Percentiles rank a stretch among this genome's conserved stretches.
phyloP scores from a whole-genome alignment of 2,113 vertebrate genomes.

The Tetrax tetrax region DNA sequence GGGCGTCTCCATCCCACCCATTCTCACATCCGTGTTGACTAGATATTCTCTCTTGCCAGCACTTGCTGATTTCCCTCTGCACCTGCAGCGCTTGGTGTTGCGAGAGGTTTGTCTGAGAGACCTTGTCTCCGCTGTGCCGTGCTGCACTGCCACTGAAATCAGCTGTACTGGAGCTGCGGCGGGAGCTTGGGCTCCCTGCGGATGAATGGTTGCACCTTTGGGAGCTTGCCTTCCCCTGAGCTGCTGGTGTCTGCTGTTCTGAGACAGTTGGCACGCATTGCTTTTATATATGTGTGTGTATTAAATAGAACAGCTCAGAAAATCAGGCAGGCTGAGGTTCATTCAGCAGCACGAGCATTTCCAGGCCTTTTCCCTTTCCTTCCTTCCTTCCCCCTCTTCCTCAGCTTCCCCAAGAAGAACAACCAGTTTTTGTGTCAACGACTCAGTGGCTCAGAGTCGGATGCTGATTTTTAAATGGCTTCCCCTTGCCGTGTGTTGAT shows the following conservation, averaged over 20 bases:
- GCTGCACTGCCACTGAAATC: neutral
- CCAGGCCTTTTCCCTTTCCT: neutral
- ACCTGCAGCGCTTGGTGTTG: neutral
- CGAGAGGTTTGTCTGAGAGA: neutral
- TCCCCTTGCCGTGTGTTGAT: neutral
- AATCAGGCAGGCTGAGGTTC: constrained; percentile 31
- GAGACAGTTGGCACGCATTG: constrained; percentile 30
- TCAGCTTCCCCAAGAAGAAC: neutral
- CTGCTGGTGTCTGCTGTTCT: constrained; percentile 11
- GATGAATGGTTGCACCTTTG: neutral
- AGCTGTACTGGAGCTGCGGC: fast-evolving
- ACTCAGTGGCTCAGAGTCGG: neutral
- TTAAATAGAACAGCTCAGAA: constrained; percentile 55
- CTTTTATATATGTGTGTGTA: neutral
- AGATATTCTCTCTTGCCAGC: neutral
- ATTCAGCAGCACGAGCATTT: neutral
- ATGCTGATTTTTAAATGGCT: neutral
- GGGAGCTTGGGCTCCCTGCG: neutral
- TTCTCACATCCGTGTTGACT: neutral
- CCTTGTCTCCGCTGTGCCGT: neutral
- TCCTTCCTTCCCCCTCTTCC: neutral
- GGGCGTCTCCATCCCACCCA: neutral
- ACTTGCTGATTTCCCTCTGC: neutral
- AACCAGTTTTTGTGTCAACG: neutral
- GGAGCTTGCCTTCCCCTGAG: neutral